Evolutionary conservation across 2,797 vertebrate species (phyloP), one percentile per base, ranked within the genome.

Genomic region (Toxotes lorentzi): DNA sequence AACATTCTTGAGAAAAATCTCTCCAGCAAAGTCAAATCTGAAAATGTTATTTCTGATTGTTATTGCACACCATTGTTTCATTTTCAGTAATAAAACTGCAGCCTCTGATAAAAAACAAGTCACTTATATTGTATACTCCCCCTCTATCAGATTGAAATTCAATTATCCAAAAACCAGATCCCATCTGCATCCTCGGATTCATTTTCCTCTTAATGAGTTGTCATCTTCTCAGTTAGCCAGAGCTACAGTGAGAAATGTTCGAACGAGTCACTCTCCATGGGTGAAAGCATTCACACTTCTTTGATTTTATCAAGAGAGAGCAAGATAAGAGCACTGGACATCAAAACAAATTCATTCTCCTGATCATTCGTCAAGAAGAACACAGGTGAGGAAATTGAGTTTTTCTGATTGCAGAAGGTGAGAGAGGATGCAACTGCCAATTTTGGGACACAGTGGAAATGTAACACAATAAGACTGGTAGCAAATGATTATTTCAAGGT

Each of bases 151-250:
- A 89, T 85, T 89, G 85, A 90, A 91, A 91, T 91, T 88, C 78
- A 92, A 89, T 92, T 91, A 90, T 88, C 77, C 70, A 70, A 70
- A 87, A 86, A 81, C 45, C 70, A 82, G 82, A 90, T 90, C 81
- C 80, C 85, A 90, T 90, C 85, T 89, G 83, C 81, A 83, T 91
- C 68, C 84, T 82, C 62, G 41, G 80, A 90, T 91, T 88, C 74
- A 91, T 90, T 91, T 90, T 86, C 76, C 76, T 65, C 73, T 83
- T 91, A 91, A 93, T 91, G 89, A 91, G 70, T 88, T 86, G 90
- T 88, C 87, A 85, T 86, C 84, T 76, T 83, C 82, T 76, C 73
- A 53, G 80, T 88, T 79, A 81, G 75, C 74, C 50, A 40, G 78
- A 72, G 82, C 78, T 61, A 69, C 34, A 10, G 68, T 79, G 77